These are phyloP conservation scores for Anisognathus igniventris DNA, from an alignment of 2,797 vertebrate species.

Conservation along the genomic window DNA sequence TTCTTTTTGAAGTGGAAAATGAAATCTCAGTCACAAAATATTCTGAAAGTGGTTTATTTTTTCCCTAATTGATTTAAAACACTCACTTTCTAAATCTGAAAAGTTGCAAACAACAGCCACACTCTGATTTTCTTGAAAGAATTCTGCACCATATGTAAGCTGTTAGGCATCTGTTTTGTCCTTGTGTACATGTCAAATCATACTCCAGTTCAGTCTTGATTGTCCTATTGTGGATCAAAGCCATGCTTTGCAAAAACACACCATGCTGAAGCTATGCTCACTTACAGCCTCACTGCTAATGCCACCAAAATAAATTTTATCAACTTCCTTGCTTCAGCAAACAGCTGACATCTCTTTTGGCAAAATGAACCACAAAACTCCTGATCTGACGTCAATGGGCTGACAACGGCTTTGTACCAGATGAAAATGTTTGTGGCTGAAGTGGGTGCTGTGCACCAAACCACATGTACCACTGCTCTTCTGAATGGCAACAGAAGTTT, in stretches of 20 bases:
- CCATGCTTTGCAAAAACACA: conserved; percentile 23
- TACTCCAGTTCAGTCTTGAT: conserved; percentile 51
- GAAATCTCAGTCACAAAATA: conserved; percentile 26
- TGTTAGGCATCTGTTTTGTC: conserved; percentile 63
- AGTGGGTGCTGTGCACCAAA: not conserved
- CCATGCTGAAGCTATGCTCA: conserved; percentile 19
- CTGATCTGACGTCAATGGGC: conserved; percentile 28
- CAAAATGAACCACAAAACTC: conserved; percentile 20
- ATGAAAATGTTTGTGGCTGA: conserved; percentile 6
- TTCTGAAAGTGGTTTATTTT: not conserved
- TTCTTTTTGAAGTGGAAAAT: conserved; percentile 3
- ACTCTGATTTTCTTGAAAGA: conserved; percentile 36
- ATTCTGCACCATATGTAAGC: conserved; percentile 49
- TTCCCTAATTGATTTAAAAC: conserved; percentile 15
- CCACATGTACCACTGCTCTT: not conserved
- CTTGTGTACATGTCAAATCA: conserved; percentile 63
- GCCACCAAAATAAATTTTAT: conserved; percentile 42
- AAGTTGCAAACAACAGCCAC: conserved; percentile 38
- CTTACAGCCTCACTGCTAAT: conserved; percentile 46
- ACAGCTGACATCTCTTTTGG: conserved; percentile 49
- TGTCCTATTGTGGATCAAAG: conserved; percentile 55
- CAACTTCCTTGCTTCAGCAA: conserved; percentile 20
- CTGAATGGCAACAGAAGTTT: not conserved
- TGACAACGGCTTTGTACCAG: conserved; percentile 7
- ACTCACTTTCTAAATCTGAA: conserved; percentile 11